These are phyloP conservation scores for Geophilus truncorum DNA, from an alignment of 2,888 invertebrate species.

Conservation along the genomic window DNA sequence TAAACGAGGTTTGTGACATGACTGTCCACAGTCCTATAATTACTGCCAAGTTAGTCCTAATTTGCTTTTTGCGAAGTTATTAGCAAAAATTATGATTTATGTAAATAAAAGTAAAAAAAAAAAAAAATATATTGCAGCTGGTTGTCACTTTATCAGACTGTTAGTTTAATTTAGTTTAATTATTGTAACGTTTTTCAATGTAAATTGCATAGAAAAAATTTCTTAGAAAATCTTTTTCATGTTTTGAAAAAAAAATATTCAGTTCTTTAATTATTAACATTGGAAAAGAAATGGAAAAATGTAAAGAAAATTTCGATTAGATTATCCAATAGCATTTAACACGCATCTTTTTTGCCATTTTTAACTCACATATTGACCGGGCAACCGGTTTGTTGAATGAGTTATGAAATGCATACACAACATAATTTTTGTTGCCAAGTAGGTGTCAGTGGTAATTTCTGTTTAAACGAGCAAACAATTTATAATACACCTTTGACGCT, in stretches of 20 bases:
- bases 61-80: no score
- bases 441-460: not conserved
- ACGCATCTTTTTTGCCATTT: constrained; percentile 18
- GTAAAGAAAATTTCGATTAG: constrained; percentile 5
- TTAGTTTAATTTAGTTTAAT: no score
- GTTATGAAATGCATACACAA: not conserved
- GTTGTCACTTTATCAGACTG: no score
- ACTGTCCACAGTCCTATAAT: no score
- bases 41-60: no score
- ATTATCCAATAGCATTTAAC: not conserved
- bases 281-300: not conserved
- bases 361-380: not conserved
- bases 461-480: not conserved
- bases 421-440: constrained; percentile 15
- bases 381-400: not conserved
- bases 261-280: not conserved
- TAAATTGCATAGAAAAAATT: no score
- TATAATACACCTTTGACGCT: not conserved
- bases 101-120: no score
- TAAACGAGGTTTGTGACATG: no score
- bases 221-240: no score
- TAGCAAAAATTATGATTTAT: no score
- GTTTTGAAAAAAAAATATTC: not conserved
- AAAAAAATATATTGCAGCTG: no score
- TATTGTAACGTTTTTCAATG: no score